Percentiles rank a stretch among this genome's conserved stretches.
These are phyloP conservation scores for Hemitrygon akajei DNA, from an alignment of 2,797 vertebrate genomes.

Conservation along the genomic window DNA sequence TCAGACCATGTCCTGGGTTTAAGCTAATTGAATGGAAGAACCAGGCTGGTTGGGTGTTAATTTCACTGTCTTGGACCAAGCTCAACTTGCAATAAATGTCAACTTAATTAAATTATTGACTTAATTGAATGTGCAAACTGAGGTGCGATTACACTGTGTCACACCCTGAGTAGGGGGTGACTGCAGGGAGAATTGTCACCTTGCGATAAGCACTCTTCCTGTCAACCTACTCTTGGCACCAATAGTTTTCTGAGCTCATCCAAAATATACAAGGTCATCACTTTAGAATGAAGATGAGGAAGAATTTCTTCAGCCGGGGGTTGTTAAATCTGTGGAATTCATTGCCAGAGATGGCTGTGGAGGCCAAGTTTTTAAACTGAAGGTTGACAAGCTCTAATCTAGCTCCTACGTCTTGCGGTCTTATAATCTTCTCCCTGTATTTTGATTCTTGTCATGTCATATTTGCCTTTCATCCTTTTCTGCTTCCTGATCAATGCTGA, in stretches of 20 bases:
- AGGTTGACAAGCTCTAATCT: too few relatives aligned
- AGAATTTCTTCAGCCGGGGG: too few relatives aligned
- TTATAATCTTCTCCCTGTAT: background rate
- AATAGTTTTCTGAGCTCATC: background rate
- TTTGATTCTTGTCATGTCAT: background rate
- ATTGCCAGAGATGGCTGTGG: too few relatives aligned
- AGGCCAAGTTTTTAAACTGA: too few relatives aligned
- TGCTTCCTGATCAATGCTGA: background rate
- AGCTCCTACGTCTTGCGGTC: too few relatives aligned
- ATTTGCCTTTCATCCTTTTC: background rate
- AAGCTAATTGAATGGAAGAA: background rate
- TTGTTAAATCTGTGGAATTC: too few relatives aligned
- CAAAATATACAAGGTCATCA: background rate
- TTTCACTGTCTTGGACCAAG: background rate
- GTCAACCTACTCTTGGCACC: background rate
- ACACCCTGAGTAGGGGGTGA: background rate
- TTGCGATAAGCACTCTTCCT: background rate
- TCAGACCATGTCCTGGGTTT: background rate
- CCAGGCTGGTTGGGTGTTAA: background rate
- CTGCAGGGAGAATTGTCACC: background rate
- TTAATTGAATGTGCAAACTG: background rate
- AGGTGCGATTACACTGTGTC: background rate
- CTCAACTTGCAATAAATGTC: background rate
- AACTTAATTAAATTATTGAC: slow-evolving; percentile 1
- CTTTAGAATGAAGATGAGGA: too few relatives aligned